phyloP scores from a whole-genome alignment of 1,140 invertebrate genomes.

The Scaptomyza pallida region DNA sequence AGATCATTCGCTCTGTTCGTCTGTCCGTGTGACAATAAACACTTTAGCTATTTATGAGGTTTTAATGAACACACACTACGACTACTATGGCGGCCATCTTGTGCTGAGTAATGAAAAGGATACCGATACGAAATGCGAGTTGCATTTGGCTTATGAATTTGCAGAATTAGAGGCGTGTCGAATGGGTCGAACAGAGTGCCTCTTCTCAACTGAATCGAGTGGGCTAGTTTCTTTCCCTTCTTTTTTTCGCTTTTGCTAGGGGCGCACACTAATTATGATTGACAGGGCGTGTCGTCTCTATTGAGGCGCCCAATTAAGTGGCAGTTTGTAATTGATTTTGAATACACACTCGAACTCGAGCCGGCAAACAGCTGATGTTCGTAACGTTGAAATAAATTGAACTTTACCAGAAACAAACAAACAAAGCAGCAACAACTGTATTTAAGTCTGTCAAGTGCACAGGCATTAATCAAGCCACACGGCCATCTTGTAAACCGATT shows the following conservation, averaged over 20 bases:
- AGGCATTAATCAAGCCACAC: slow-evolving; percentile 69
- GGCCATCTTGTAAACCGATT: slow-evolving; percentile 45
- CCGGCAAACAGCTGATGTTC: slow-evolving; percentile 15
- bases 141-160: slow-evolving; percentile 79
- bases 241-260: slow-evolving; percentile 38
- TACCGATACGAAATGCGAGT: slow-evolving; percentile 29
- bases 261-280: slow-evolving; percentile 74
- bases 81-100: slow-evolving; percentile 51
- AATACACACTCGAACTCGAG: slow-evolving; percentile 47
- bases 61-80: slow-evolving; percentile 70
- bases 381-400: slow-evolving; percentile 46
- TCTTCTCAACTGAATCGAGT: slow-evolving; percentile 25
- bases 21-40: slow-evolving; percentile 69
- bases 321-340: slow-evolving; percentile 76
- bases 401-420: slow-evolving; percentile 28
- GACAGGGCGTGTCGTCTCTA: slow-evolving; percentile 77
- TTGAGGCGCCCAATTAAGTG: slow-evolving; percentile 79
- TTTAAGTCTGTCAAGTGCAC: slow-evolving; percentile 74
- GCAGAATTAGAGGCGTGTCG: slow-evolving; percentile 76
- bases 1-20: not conserved
- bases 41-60: slow-evolving; percentile 81
- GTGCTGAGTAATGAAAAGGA: slow-evolving; percentile 71
- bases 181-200: slow-evolving; percentile 32
- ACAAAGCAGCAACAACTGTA: slow-evolving; percentile 27
- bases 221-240: not conserved